A percentile compares a stretch with the other conserved stretches of the same genome.
Evolutionary conservation across 2,797 vertebrate genomes (phyloP).

Genomic region (Hippopotamyrus pictus): DNA sequence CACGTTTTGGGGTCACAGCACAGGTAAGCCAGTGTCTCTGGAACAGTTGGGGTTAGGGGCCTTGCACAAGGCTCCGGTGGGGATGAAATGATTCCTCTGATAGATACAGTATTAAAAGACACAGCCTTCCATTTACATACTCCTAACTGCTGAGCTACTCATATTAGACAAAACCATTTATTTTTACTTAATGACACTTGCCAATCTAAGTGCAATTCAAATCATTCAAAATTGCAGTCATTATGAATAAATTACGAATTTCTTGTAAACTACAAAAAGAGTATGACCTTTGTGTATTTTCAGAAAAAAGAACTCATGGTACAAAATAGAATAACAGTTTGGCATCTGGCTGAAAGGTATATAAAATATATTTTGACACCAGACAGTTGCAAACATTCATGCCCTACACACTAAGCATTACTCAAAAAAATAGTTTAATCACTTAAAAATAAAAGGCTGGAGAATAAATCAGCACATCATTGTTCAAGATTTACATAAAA

Average conservation of each 20-base stretch:
- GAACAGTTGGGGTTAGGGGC: background rate
- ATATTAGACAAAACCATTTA: background rate
- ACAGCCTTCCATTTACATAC: background rate
- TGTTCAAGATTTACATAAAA: slow-evolving; percentile 56
- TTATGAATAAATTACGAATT: background rate
- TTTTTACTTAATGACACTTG: background rate
- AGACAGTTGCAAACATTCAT: slow-evolving; percentile 1
- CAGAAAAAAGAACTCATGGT: background rate
- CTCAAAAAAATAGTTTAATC: slow-evolving; percentile 28
- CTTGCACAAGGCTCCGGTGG: background rate
- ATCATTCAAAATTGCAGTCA: background rate
- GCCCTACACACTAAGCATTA: slow-evolving; percentile 48
- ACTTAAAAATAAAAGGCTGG: slow-evolving; percentile 1
- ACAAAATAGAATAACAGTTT: background rate
- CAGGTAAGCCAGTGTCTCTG: background rate
- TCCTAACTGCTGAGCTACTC: background rate
- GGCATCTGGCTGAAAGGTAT: background rate
- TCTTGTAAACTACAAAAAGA: background rate
- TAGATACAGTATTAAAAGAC: background rate
- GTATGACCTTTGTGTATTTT: background rate
- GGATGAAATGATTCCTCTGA: background rate
- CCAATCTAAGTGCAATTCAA: background rate
- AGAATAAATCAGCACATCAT: slow-evolving; percentile 36
- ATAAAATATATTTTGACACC: background rate
- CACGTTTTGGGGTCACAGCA: background rate